Conservation (phyloP, 1,140 invertebrate species). For the Aphaenogaster ashmeadi region DNA sequence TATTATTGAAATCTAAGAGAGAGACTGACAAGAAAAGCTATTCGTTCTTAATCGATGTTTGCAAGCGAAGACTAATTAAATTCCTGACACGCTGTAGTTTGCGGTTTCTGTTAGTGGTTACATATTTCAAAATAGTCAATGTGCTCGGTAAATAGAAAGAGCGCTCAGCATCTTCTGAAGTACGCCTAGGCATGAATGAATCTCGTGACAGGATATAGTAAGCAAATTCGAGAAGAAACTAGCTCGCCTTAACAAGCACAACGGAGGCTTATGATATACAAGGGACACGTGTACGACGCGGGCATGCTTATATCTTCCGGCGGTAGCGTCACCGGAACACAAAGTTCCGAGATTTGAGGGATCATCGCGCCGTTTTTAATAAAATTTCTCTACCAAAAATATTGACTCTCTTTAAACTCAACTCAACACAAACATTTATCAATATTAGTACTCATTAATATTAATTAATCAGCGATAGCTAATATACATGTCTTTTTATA, state of each 20-base stretch:
- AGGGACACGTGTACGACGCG: conserved; percentile 70
- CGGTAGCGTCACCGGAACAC: conserved; percentile 39
- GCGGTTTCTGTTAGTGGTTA: background rate
- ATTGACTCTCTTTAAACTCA: background rate
- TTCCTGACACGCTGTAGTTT: background rate
- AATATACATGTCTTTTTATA: background rate
- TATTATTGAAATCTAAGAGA: background rate
- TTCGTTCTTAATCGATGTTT: background rate
- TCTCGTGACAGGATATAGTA: conserved; percentile 66
- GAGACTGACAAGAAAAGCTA: background rate
- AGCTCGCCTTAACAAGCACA: conserved; percentile 51
- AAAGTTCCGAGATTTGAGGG: conserved; percentile 43
- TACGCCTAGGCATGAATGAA: conserved; percentile 66
- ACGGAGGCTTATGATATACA: conserved; percentile 70
- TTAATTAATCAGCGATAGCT: background rate
- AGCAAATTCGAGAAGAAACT: conserved; percentile 64
- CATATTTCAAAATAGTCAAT: conserved; percentile 1
- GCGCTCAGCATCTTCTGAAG: conserved; percentile 1
- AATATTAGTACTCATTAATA: background rate
- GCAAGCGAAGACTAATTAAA: background rate
- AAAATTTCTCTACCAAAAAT: background rate
- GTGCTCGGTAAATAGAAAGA: background rate
- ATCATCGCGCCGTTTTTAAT: background rate
- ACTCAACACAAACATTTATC: background rate
- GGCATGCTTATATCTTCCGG: conserved; percentile 67